Evolutionary conservation across 2,797 vertebrate genomes (phyloP), one percentile per base, ranked within the genome.

Genomic region (Eulemur albifrons): DNA sequence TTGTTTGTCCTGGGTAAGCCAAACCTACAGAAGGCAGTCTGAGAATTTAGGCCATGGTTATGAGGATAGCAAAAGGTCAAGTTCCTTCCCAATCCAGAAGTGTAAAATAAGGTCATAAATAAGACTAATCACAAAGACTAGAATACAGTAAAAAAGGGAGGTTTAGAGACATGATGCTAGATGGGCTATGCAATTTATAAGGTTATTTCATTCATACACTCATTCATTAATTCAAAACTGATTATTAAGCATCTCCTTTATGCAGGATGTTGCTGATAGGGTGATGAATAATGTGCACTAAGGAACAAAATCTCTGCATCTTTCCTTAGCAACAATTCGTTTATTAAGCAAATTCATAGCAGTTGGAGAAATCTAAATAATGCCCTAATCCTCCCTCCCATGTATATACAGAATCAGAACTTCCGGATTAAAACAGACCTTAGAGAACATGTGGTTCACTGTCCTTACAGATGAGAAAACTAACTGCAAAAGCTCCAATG

Each of bases 321-420:
- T 45, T 63, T 38, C 38, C n/a, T 88, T 81, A 85, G 21, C 38
- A 84, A 18, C 3, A 75, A 54, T 79, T 85, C 17, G 75, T 65
- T 95, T 92, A 80, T 63, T 90, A 90, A 88, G 32, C 81, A 95
- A 88, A 81, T 81, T 86, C 18, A 38, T 2, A 90, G 25, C 77
- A 72, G 72, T 25, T 23, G 43, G 0, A 54, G 18, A 77, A 81
- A 45, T 67, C 10, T 50, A 88, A 67, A 57, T 54, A 92, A 67
- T 76, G 10, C 20, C 5, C 8, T 32, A 69, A 35, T 14, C 21
- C 15, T 93, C 30, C 5, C 15, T 73, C 20, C 23, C n/a, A 59
- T 15, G 45, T 45, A 10, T 20, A 67, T 35, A 82, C 3, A 90
- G 18, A 95, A 48, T 82, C 18, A 80, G 81, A 73, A 76, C 4